A percentile compares a stretch with the other conserved stretches of the same genome.
Conservation (phyloP, 2,888 invertebrate genomes). For the Dicranocentrus wangi region DNA sequence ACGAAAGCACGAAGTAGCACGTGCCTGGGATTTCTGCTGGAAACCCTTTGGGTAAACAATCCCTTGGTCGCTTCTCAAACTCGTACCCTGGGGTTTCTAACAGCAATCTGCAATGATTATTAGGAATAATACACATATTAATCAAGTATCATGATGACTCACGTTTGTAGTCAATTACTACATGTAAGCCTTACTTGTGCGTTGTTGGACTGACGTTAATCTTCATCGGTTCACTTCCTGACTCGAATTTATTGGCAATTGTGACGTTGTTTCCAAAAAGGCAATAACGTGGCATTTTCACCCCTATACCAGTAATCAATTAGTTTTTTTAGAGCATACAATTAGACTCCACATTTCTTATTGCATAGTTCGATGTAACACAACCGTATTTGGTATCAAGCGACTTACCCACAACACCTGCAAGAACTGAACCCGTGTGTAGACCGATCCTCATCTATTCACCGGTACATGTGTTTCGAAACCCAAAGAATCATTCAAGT, state of each 20-base stretch:
- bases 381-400: background rate
- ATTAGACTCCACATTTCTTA: background rate
- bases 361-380: background rate
- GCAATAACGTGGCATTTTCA: conserved; percentile 94
- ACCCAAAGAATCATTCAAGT: too few relatives aligned
- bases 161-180: too few relatives aligned
- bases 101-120: conserved; percentile 81
- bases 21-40: conserved; percentile 85
- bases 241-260: conserved; percentile 96
- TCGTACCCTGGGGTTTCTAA: conserved; percentile 84
- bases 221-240: conserved; percentile 90
- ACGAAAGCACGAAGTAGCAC: conserved; percentile 89
- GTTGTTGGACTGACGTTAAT: conserved; percentile 96
- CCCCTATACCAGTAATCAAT: too few relatives aligned
- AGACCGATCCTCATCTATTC: conserved; percentile 97
- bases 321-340: too few relatives aligned
- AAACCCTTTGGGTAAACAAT: conserved; percentile 89
- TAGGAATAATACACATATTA: too few relatives aligned
- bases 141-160: too few relatives aligned
- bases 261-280: conserved; percentile 96
- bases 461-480: too few relatives aligned
- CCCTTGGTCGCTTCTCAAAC: conserved; percentile 84
- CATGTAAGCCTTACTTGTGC: conserved; percentile 89
- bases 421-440: conserved; percentile 93
- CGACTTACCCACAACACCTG: conserved; percentile 85